Percentiles rank a stretch among this genome's conserved stretches.
These are phyloP conservation scores for Tipula lateralis DNA, from an alignment of 2,888 invertebrate species.

Conservation along the genomic window DNA sequence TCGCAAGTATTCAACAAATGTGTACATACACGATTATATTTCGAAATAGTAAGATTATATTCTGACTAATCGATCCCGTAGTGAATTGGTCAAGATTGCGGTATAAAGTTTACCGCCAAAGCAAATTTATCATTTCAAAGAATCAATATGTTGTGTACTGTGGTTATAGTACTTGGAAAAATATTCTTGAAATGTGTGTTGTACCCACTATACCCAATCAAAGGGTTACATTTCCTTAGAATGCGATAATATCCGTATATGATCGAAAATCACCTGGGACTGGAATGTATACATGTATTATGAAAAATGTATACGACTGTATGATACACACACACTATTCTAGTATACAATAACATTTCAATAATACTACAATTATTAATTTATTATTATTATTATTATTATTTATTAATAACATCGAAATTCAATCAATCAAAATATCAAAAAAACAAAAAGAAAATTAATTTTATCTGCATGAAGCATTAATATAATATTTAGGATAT, in stretches of 20 bases:
- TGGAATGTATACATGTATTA: neutral
- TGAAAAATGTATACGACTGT: neutral
- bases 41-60: neutral
- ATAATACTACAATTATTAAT: conserved; percentile 2
- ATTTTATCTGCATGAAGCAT: conserved; percentile 27
- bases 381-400: neutral
- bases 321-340: neutral
- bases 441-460: conserved; percentile 13
- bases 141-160: neutral
- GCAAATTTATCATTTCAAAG: neutral
- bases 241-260: neutral
- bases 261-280: neutral
- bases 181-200: neutral
- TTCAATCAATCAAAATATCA: conserved; percentile 27
- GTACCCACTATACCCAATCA: neutral
- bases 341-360: neutral
- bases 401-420: conserved; percentile 24
- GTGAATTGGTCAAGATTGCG: neutral
- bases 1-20: too few relatives aligned
- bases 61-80: neutral
- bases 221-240: neutral
- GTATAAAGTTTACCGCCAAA: neutral
- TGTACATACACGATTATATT: neutral
- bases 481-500: conserved; percentile 20
- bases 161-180: neutral